Percentiles rank a stretch among this genome's conserved stretches.
phyloP scores from a whole-genome alignment of 2,797 vertebrate genomes.

The Hippopotamyrus pictus region DNA sequence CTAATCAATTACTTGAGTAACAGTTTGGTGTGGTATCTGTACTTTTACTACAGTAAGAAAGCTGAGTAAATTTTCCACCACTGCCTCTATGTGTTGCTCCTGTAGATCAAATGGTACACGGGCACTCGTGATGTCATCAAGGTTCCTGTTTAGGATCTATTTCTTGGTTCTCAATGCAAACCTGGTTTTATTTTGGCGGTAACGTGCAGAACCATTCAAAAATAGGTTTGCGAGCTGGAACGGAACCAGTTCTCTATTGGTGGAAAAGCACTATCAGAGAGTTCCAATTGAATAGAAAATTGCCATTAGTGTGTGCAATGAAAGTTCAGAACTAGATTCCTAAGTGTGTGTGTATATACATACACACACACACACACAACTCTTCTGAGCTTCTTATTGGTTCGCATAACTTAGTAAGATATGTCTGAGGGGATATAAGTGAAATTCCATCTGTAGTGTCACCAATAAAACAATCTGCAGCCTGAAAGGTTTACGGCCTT shows the following conservation, averaged over 20 bases:
- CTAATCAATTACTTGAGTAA: background rate
- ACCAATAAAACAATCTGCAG: constrained; percentile 40
- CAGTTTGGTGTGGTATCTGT: background rate
- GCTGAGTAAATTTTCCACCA: background rate
- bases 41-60: background rate
- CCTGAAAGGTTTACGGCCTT: constrained; percentile 40
- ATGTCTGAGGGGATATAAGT: background rate
- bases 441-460: constrained; percentile 23
- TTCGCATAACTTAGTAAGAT: background rate
- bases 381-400: background rate
- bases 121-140: background rate
- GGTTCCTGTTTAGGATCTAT: background rate
- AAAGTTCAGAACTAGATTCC: background rate
- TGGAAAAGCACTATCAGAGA: background rate
- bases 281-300: background rate
- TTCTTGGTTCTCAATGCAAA: background rate
- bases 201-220: background rate
- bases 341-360: background rate
- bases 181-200: background rate
- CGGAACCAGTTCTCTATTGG: background rate
- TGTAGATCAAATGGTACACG: background rate
- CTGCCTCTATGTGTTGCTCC: background rate
- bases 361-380: background rate
- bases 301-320: background rate
- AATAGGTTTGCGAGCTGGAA: background rate